phyloP scores from a whole-genome alignment of 2,888 invertebrate genomes.

The Heliconius sara region DNA sequence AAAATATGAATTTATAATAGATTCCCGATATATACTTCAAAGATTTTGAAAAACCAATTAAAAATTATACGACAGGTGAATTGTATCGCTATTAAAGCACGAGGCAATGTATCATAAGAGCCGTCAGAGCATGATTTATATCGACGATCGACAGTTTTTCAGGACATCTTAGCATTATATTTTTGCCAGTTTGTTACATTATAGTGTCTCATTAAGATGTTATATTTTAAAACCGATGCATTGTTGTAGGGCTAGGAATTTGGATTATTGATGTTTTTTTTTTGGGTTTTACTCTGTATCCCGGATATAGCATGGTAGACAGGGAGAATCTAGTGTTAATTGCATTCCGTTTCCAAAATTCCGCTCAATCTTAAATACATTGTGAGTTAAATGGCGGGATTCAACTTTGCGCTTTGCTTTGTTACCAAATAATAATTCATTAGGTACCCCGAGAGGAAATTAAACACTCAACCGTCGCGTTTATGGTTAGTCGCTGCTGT shows the following conservation, averaged over 20 bases:
- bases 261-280: not conserved
- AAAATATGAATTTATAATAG: not conserved
- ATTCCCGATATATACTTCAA: not conserved
- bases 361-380: too few species aligned
- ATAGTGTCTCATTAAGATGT: conserved; percentile 60
- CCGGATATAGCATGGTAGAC: too few species aligned
- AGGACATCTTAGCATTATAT: conserved; percentile 45
- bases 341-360: too few species aligned
- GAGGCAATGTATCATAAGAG: conserved; percentile 53
- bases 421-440: too few species aligned
- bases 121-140: conserved; percentile 56
- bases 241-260: not conserved
- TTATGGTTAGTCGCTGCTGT: too few species aligned
- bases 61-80: conserved; percentile 35
- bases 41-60: conserved; percentile 17
- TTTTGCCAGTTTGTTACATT: conserved; percentile 49
- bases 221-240: conserved; percentile 44
- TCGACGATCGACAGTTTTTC: conserved; percentile 50
- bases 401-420: too few species aligned
- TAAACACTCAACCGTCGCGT: too few species aligned
- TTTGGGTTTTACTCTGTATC: not conserved
- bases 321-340: too few species aligned
- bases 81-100: conserved; percentile 48
- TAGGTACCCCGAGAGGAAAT: too few species aligned
- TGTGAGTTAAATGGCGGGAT: too few species aligned